phyloP scores from a whole-genome alignment of 2,797 vertebrate genomes.

The Mionectes olivaceus region DNA sequence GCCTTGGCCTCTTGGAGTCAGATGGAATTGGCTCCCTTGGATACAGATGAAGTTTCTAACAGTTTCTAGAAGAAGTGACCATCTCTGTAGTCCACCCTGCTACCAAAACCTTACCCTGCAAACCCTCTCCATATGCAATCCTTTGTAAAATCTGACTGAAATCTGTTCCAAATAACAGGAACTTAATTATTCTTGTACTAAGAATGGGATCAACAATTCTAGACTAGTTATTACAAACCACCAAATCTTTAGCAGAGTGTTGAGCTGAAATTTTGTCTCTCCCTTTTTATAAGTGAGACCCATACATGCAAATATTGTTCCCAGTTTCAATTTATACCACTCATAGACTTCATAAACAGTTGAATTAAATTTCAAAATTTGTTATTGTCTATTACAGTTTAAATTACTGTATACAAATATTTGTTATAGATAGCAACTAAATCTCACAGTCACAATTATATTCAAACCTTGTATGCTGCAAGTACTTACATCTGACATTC shows the following conservation, averaged over 20 bases:
- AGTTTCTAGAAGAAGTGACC: not conserved
- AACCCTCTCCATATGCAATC: not conserved
- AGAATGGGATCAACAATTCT: not conserved
- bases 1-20: not conserved
- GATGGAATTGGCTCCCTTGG: not conserved
- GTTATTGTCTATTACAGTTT: not conserved
- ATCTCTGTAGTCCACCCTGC: not conserved
- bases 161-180: not conserved
- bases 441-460: not conserved
- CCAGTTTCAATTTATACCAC: not conserved
- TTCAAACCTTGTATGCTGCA: not conserved
- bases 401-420: not conserved
- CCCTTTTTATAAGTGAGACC: not conserved
- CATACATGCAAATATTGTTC: not conserved
- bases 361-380: not conserved
- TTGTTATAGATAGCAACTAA: not conserved
- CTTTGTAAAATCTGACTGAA: not conserved
- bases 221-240: not conserved
- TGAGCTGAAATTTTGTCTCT: not conserved
- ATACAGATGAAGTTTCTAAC: not conserved
- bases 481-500: not conserved
- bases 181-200: not conserved
- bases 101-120: not conserved
- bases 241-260: not conserved
- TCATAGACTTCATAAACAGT: not conserved